Percentiles rank a stretch among this genome's conserved stretches.
These are phyloP conservation scores for Pogonocichla stellata DNA, from an alignment of 2,113 vertebrate species.

Conservation along the genomic window DNA sequence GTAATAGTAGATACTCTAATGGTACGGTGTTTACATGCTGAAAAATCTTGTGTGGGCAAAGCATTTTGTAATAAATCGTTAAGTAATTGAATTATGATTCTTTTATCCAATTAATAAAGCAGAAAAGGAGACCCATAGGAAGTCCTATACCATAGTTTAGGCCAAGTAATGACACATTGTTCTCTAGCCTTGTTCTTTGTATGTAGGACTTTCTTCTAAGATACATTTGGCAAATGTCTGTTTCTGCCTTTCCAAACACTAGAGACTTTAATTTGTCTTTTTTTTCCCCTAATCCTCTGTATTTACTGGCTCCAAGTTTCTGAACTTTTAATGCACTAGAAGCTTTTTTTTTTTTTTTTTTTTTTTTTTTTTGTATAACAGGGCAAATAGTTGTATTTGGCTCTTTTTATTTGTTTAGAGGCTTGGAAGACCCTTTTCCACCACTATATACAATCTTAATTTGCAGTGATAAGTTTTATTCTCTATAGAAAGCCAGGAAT, in stretches of 20 bases:
- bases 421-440: neutral
- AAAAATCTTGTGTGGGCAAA: slow-evolving; percentile 68
- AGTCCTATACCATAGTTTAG: neutral
- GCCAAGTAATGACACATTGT: slow-evolving; percentile 1
- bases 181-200: neutral
- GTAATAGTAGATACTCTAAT: slow-evolving; percentile 58
- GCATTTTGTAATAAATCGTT: slow-evolving; percentile 74
- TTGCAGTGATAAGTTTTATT: neutral
- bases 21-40: slow-evolving; percentile 68
- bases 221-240: neutral
- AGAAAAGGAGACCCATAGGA: slow-evolving; percentile 19
- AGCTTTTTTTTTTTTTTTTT: neutral
- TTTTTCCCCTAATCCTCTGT: neutral
- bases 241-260: neutral
- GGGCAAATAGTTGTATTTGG: neutral
- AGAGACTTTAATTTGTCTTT: neutral
- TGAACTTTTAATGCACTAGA: neutral
- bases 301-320: neutral
- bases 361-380: neutral
- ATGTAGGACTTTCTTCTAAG: neutral
- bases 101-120: slow-evolving; percentile 65
- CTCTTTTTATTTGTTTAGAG: neutral
- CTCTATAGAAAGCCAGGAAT: neutral
- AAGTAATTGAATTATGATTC: slow-evolving; percentile 75
- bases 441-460: neutral